phyloP scores from a whole-genome alignment of 2,113 vertebrate species.

The Equus przewalskii region DNA sequence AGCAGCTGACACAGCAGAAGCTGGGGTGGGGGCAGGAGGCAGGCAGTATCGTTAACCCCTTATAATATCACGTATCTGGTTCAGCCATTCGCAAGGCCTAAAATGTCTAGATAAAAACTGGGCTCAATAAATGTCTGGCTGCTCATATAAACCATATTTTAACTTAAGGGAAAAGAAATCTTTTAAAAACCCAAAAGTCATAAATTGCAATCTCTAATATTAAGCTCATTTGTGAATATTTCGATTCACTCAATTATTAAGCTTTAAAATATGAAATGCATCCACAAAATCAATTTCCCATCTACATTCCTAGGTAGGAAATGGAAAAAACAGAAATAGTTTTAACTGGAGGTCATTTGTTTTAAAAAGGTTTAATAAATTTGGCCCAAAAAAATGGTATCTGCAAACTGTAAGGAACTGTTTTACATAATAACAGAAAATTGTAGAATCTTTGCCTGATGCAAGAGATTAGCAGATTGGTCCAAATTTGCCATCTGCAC shows the following conservation, averaged over 20 bases:
- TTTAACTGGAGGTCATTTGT: constrained; percentile 48
- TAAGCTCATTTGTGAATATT: not conserved
- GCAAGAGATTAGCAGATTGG: constrained; percentile 37
- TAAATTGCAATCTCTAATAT: not conserved
- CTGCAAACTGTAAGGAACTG: not conserved
- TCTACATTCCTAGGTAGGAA: constrained; percentile 46
- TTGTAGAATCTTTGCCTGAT: constrained; percentile 18
- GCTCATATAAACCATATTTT: not conserved
- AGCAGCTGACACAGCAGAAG: not conserved
- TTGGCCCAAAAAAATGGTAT: not conserved
- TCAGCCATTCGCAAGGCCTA: not conserved
- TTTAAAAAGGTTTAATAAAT: not conserved
- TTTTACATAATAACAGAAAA: constrained; percentile 51
- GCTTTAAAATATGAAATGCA: constrained; percentile 9
- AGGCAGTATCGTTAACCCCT: not conserved
- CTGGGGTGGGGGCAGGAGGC: not conserved
- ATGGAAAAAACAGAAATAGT: not conserved
- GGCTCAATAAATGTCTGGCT: not conserved
- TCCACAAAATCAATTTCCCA: constrained; percentile 25
- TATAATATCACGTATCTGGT: not conserved
- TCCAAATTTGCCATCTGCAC: constrained; percentile 31
- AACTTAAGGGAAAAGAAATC: not conserved
- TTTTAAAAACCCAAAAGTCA: not conserved
- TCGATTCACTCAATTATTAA: constrained; percentile 3
- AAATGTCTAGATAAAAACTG: not conserved